phyloP scores from a whole-genome alignment of 2,113 vertebrate genomes.

The Callionymus lyra region DNA sequence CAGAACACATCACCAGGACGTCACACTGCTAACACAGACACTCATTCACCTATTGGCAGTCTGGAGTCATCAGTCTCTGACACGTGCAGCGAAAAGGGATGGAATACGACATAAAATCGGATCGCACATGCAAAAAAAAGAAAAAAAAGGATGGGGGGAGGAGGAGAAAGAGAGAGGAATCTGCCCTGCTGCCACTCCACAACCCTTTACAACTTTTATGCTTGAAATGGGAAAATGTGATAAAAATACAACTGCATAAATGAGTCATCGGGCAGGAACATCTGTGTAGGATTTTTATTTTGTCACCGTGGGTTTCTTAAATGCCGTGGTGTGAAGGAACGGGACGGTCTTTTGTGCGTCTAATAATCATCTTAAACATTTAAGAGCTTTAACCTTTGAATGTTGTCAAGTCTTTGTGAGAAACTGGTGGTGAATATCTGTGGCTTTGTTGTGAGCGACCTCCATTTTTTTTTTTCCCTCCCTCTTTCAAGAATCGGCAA shows the following conservation, averaged over 20 bases:
- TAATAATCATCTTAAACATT: slow-evolving; percentile 34
- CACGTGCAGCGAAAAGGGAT: slow-evolving; percentile 22
- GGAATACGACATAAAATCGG: slow-evolving; percentile 9
- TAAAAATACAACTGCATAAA: slow-evolving; percentile 43
- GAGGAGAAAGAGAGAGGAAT: slow-evolving; percentile 3
- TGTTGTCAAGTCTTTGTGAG: slow-evolving; percentile 3
- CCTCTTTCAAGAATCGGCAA: slow-evolving; percentile 44
- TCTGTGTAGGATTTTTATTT: slow-evolving; percentile 23
- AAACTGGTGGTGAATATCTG: slow-evolving; percentile 15
- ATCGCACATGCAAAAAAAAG: neutral
- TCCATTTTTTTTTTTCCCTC: too few species aligned
- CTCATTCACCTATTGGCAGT: slow-evolving; percentile 33
- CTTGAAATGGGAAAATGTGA: slow-evolving; percentile 26
- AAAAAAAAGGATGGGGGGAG: too few species aligned
- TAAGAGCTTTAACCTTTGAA: slow-evolving; percentile 33
- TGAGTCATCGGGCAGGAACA: slow-evolving; percentile 35
- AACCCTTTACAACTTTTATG: slow-evolving; percentile 41
- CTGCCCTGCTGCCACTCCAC: slow-evolving; percentile 24
- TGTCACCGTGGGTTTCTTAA: slow-evolving; percentile 23
- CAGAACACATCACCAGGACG: slow-evolving; percentile 7
- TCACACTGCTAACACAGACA: slow-evolving; percentile 13
- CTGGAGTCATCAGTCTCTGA: slow-evolving; percentile 22
- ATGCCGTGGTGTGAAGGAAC: slow-evolving; percentile 9
- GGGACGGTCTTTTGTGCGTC: slow-evolving; percentile 16
- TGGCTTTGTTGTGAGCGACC: slow-evolving; percentile 20